Base-by-base conservation (phyloP, 2,888 invertebrate species). In the Campoplex nolae region DNA sequence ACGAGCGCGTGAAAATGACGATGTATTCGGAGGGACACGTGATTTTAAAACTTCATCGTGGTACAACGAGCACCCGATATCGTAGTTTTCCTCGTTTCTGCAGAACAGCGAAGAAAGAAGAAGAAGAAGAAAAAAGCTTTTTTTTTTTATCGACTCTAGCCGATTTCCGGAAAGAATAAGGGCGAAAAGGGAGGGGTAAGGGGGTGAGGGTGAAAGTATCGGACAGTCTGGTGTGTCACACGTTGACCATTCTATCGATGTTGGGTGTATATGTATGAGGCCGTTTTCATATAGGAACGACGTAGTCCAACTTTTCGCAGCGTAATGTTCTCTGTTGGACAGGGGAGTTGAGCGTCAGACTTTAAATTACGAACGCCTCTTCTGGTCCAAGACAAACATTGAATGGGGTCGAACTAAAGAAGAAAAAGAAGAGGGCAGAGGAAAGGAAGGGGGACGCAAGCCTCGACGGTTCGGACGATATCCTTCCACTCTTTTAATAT, bases 331-430 rank as follows among this genome's bases (percentile, higher is more conserved):
- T 73, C 73, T 73, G 32, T 78, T 76, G 79, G 68, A 79, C 79
- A 45, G 18, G 71, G 51, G 56, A 35, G 23, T 32, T 48, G 79
- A 80, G 74, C 85, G 86, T 76, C 87, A 82, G 80, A 85, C 85
- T 89, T 88, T 88, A 89, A 90, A 91, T 91, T 90, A 87, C 88
- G 81, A 76, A 86, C 88, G 89, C 89, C 88, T 91, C 77, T 84
- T 77, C 71, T 70, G 35, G 84, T 67, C 85, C 88, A 88, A 88
- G 90, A 87, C 89, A 90, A 90, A 90, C 89, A 89, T 85, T 84
- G 88, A 90, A 90, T 77, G 89, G 83, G 90, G 89, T 90, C 89
- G 79, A 90, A 81, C 79, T 54, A 62, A 79, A 78, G 67, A 38
- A 54, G 32, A 54, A 45, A n/a, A 51, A 76, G 32, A 51, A 76